These are phyloP conservation scores for Eupristina koningsbergeri DNA, from an alignment of 1,140 invertebrate species.

Conservation along the genomic window DNA sequence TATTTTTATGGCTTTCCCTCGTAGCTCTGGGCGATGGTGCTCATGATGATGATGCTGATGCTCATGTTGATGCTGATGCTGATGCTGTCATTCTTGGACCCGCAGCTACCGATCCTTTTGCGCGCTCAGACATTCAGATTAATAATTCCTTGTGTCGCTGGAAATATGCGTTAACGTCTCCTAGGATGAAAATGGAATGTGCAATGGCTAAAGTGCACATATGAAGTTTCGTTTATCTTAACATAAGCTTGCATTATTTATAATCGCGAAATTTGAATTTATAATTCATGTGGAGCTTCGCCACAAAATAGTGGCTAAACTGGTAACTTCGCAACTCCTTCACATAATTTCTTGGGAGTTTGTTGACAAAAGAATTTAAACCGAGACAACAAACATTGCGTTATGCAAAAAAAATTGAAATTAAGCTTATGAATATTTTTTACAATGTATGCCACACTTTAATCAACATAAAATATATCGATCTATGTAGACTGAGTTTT, in stretches of 20 bases:
- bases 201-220: background rate
- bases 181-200: background rate
- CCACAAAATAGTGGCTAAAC: background rate
- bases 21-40: no score
- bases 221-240: background rate
- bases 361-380: no score
- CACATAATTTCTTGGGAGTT: background rate
- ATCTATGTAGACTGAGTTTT: no score
- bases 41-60: background rate
- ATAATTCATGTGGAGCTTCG: background rate
- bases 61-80: background rate
- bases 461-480: no score
- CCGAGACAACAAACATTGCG: no score
- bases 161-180: background rate
- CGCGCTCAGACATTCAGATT: background rate
- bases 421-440: no score
- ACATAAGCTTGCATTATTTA: background rate
- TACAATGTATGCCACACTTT: no score
- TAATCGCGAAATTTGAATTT: background rate
- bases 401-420: no score
- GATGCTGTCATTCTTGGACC: background rate
- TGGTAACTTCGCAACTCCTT: background rate
- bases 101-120: background rate
- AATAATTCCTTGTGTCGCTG: background rate
- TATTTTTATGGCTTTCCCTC: slow-evolving; percentile 36